Evolutionary conservation across 2,888 invertebrate species (phyloP).

Genomic region (Rhingia rostrata): DNA sequence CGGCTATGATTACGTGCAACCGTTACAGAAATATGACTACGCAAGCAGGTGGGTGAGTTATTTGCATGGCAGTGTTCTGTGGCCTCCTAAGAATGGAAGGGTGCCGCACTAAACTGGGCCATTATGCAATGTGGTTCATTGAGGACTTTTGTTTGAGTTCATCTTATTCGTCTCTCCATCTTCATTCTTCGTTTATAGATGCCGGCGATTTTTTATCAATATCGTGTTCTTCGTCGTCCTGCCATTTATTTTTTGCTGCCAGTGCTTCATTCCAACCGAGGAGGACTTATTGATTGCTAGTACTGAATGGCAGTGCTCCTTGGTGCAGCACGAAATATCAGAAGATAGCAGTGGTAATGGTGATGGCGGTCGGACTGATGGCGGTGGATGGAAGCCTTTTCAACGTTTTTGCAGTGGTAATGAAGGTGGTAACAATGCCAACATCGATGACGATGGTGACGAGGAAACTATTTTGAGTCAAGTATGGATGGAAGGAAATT

Average conservation of each 20-base stretch:
- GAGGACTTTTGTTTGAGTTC: conserved; percentile 31
- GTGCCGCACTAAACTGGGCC: conserved; percentile 35
- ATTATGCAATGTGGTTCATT: conserved; percentile 44
- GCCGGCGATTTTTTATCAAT: conserved; percentile 77
- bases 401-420: not conserved
- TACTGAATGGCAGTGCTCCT: conserved; percentile 77
- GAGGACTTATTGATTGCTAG: conserved; percentile 77
- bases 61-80: not conserved
- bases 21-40: conserved; percentile 75
- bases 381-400: conserved; percentile 26
- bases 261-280: conserved; percentile 77
- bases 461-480: conserved; percentile 75
- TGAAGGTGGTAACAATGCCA: conserved; percentile 8
- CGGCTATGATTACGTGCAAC: conserved; percentile 77
- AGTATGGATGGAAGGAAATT: conserved; percentile 63
- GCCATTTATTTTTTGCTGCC: conserved; percentile 78
- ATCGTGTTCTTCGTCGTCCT: conserved; percentile 77
- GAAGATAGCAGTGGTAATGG: conserved; percentile 55
- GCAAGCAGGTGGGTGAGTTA: conserved; percentile 74
- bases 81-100: conserved; percentile 22
- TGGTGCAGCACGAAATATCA: conserved; percentile 59
- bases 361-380: conserved; percentile 6
- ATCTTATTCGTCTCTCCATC: conserved; percentile 13
- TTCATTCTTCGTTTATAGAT: conserved; percentile 48
- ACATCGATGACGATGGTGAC: conserved; percentile 64